Conservation (phyloP, 2,797 vertebrate genomes). For the Eurystomus glaucurus region DNA sequence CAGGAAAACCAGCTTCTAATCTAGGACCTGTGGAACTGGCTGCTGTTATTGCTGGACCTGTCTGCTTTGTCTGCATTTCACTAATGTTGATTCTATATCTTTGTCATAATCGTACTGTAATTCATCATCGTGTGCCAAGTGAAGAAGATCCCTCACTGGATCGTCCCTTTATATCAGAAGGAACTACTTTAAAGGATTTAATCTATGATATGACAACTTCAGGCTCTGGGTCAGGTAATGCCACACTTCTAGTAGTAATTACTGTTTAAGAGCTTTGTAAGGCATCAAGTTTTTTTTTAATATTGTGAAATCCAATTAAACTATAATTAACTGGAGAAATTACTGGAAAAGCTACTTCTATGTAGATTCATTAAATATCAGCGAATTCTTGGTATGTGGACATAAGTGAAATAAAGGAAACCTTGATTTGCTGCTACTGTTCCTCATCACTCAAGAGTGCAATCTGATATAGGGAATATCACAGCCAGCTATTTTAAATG, state of each 20-base stretch:
- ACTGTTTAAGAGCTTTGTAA: not conserved
- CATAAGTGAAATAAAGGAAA: not conserved
- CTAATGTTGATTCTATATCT: conserved; percentile 93
- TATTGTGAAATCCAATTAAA: not conserved
- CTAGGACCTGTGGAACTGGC: conserved; percentile 94
- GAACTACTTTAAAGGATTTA: conserved; percentile 96
- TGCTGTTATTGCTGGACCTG: conserved; percentile 93
- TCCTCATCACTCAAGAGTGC: not conserved
- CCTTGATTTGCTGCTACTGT: not conserved
- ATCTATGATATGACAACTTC: conserved; percentile 99
- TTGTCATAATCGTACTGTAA: conserved; percentile 91
- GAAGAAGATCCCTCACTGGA: conserved; percentile 96
- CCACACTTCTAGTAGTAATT: not conserved
- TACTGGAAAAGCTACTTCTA: not conserved
- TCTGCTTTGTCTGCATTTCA: conserved; percentile 94
- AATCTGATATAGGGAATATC: not conserved
- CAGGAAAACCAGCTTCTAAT: conserved; percentile 78
- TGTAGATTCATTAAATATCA: not conserved
- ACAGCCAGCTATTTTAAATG: not conserved
- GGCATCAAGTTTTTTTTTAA: not conserved
- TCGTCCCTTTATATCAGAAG: conserved; percentile 96
- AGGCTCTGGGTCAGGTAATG: conserved; percentile 95
- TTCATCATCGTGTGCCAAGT: conserved; percentile 95
- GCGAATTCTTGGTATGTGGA: not conserved
- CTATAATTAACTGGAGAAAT: not conserved